Percentiles rank a stretch among this genome's conserved stretches.
Conservation (phyloP, 2,797 vertebrate species). For the Oophaga sylvatica region DNA sequence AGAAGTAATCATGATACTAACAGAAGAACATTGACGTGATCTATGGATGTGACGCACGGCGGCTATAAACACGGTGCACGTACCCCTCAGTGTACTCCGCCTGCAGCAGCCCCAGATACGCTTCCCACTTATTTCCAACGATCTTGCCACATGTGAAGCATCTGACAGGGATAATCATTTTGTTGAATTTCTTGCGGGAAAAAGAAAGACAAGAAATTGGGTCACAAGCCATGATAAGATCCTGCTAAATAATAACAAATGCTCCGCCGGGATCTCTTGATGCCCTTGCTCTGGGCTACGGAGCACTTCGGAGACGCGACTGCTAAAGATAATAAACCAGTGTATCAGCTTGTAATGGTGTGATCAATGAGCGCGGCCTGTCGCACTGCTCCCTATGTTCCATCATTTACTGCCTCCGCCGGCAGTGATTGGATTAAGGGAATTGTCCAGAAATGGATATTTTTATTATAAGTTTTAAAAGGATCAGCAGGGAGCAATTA, state of each 20-base stretch:
- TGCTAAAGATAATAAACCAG: conserved; percentile 21
- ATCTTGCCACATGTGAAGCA: conserved; percentile 98
- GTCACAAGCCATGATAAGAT: conserved; percentile 34
- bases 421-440: not conserved
- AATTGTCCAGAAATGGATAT: not conserved
- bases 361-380: not conserved
- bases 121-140: conserved; percentile 98
- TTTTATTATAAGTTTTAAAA: not conserved
- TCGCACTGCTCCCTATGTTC: not conserved
- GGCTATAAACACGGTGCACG: not conserved
- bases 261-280: not conserved
- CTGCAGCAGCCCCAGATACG: conserved; percentile 93
- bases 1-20: not conserved
- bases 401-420: not conserved
- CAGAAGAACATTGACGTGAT: not conserved
- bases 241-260: conserved; percentile 21
- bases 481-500: not conserved
- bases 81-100: conserved; percentile 97
- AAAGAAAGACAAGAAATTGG: conserved; percentile 10
- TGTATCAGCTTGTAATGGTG: not conserved
- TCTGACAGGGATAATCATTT: conserved; percentile 93
- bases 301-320: not conserved
- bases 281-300: not conserved
- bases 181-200: conserved; percentile 21
- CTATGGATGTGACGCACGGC: not conserved